These are phyloP conservation scores for Chiloscyllium plagiosum DNA, from an alignment of 2,113 vertebrate species.

Conservation along the genomic window DNA sequence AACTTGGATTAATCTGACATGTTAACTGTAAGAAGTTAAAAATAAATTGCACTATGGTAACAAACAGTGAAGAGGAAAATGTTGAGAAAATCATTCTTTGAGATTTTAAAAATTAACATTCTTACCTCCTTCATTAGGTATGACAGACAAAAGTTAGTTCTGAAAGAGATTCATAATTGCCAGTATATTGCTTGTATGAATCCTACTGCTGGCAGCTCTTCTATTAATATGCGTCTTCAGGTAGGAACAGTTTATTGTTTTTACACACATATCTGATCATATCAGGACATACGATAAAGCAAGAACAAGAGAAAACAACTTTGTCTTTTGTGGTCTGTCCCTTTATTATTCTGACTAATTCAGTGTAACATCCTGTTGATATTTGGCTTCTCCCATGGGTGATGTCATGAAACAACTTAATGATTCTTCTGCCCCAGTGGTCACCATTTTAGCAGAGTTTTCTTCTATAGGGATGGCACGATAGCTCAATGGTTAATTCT, in stretches of 20 bases:
- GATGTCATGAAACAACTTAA: neutral
- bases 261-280: neutral
- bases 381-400: neutral
- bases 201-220: constrained; percentile 85
- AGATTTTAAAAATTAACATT: neutral
- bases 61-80: neutral
- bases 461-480: neutral
- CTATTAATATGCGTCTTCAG: constrained; percentile 79
- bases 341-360: neutral
- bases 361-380: neutral
- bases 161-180: constrained; percentile 89
- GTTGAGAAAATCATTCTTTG: neutral
- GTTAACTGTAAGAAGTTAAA: neutral
- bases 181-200: constrained; percentile 84
- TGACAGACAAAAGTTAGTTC: constrained; percentile 80
- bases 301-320: neutral
- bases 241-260: constrained; percentile 49
- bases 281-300: neutral
- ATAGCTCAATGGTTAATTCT: too few species aligned
- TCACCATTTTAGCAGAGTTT: neutral
- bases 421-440: neutral
- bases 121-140: constrained; percentile 66
- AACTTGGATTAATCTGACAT: neutral
- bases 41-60: neutral
- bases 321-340: neutral